Evolutionary conservation across 2,797 vertebrate genomes (phyloP), one percentile per base, ranked within the genome.

Genomic region (Arnoldichthys spilopterus): DNA sequence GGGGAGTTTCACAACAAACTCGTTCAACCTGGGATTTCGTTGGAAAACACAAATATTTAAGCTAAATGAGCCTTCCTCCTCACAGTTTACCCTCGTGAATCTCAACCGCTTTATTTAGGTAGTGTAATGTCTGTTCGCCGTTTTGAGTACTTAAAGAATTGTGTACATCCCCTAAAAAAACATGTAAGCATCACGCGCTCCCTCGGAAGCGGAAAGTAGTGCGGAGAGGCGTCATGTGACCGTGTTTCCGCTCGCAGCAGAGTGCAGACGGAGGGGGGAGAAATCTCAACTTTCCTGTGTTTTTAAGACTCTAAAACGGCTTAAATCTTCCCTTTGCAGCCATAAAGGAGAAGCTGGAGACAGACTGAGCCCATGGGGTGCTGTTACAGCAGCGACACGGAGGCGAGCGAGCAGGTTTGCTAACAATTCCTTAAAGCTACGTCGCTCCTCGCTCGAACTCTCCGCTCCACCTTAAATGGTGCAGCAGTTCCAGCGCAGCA

Each of bases 291-390:
- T 49, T 28, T 49, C 1, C 15, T 20, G 6, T 8, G 1, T 8
- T 16, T 49, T 18, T 26, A 16, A 30, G 20, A 34, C 28, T 18
- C 1, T 18, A 30, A 49, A 49, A 9, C 6, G 6, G 22, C 22
- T 16, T 32, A 1, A 26, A 15, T 26, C 7, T 22, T n/a, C 24
- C 32, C 20, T 49, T 15, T 6, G 8, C n/a, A 24, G 11, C 12
- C 43, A 24, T 8, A 15, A 2, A 15, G 63, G 63, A 45, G 47
- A 47, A 59, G 58, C 74, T 53, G 32, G 22, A 59, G 24, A 28
- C 26, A 59, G 90, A 98, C 98, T 81, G 95, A 96, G 16, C 59
- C 59, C 59, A 62, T 62, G 59, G 59, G 59, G 59, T 62, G 59
- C 59, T 62, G 59, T 62, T 62, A 62, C 56, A 59, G 56, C 56